phyloP scores from a whole-genome alignment of 2,888 invertebrate species.

The Sphecodes monilicornis region DNA sequence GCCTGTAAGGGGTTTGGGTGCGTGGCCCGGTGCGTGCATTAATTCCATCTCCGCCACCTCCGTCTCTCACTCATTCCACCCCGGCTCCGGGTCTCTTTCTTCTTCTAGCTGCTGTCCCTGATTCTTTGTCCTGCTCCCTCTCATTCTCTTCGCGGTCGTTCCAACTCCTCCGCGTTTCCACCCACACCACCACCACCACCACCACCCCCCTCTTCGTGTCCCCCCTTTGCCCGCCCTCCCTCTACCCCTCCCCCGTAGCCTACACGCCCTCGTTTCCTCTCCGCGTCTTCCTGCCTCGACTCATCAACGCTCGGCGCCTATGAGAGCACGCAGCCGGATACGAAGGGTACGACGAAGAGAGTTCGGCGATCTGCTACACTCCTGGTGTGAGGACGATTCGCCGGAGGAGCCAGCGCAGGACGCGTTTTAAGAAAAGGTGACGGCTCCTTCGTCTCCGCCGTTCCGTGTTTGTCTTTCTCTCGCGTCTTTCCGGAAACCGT shows the following conservation, averaged over 20 bases:
- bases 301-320: conserved; percentile 78
- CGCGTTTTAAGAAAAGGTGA: conserved; percentile 72
- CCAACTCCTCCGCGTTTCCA: conserved; percentile 52
- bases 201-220: conserved; percentile 32
- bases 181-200: conserved; percentile 10
- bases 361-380: conserved; percentile 66
- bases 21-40: conserved; percentile 83
- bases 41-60: conserved; percentile 79
- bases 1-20: conserved; percentile 79
- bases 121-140: conserved; percentile 59
- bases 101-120: conserved; percentile 39
- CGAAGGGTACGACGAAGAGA: conserved; percentile 63
- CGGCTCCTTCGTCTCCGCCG: conserved; percentile 22
- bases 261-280: conserved; percentile 70
- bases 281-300: conserved; percentile 77
- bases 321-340: conserved; percentile 72
- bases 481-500: background rate
- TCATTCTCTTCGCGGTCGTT: conserved; percentile 68
- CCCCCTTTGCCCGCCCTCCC: conserved; percentile 9
- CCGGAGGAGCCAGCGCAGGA: conserved; percentile 30
- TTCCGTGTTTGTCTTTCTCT: conserved; percentile 14
- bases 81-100: conserved; percentile 31
- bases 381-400: conserved; percentile 45
- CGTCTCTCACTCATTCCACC: conserved; percentile 54
- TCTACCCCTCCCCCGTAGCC: conserved; percentile 43